These are phyloP conservation scores for Meriones psammophilus DNA, from an alignment of 2,797 vertebrate genomes.

Conservation along the genomic window DNA sequence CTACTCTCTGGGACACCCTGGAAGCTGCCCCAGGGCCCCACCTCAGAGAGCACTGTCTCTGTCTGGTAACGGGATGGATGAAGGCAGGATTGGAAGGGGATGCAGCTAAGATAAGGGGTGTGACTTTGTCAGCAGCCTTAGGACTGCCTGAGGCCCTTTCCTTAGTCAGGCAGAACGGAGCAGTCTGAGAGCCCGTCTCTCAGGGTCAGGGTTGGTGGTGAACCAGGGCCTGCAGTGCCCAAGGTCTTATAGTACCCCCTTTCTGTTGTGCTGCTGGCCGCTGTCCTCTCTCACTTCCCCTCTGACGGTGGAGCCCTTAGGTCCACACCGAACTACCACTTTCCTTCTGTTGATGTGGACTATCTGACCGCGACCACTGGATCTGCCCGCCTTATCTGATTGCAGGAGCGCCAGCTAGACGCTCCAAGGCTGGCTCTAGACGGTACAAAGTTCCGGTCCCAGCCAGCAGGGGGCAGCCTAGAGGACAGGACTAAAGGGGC, in stretches of 20 bases:
- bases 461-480: background rate
- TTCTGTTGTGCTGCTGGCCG: accelerated
- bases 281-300: background rate
- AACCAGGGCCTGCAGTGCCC: background rate
- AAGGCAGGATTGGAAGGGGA: background rate
- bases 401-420: background rate
- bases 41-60: background rate
- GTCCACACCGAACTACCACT: background rate
- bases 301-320: background rate
- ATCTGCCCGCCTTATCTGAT: background rate
- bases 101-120: background rate
- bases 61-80: background rate
- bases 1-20: background rate
- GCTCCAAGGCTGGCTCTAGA: background rate
- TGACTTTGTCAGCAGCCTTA: background rate
- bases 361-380: accelerated
- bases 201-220: background rate
- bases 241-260: accelerated
- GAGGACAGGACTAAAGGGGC: background rate
- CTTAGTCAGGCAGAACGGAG: background rate
- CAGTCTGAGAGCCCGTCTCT: background rate
- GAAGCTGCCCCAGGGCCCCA: background rate
- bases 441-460: background rate
- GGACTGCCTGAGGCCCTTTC: background rate
- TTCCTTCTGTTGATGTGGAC: background rate